These are phyloP conservation scores for Amblyteles armatorius DNA, from an alignment of 2,888 invertebrate species.

Conservation along the genomic window DNA sequence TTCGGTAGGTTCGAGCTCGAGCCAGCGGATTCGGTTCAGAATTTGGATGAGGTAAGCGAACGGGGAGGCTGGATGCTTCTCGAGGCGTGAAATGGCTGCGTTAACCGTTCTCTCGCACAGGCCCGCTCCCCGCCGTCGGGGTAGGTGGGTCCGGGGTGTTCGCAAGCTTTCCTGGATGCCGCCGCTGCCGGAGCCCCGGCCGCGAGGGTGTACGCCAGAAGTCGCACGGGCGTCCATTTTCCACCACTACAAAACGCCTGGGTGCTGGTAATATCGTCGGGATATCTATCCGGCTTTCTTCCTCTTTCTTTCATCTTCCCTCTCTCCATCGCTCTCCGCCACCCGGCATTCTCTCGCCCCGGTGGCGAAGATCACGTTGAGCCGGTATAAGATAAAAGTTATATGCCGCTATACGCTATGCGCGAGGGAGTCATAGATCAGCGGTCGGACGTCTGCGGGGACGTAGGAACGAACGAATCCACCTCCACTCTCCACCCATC, in stretches of 20 bases:
- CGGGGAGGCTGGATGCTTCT: conserved; percentile 79
- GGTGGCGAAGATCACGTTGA: conserved; percentile 75
- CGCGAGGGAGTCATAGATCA: conserved; percentile 84
- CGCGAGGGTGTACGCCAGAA: conserved; percentile 36
- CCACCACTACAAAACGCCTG: conserved; percentile 70
- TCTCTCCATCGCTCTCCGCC: conserved; percentile 40
- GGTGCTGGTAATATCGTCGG: conserved; percentile 68
- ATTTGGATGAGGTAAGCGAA: conserved; percentile 80
- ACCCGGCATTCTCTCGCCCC: conserved; percentile 67
- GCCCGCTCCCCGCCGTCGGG: conserved; percentile 25
- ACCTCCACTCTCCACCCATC: conserved; percentile 60
- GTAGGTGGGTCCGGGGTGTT: conserved; percentile 31
- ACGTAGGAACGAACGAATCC: conserved; percentile 77
- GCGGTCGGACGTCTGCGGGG: conserved; percentile 83
- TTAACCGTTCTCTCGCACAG: conserved; percentile 82
- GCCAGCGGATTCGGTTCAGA: conserved; percentile 79
- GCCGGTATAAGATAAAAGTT: conserved; percentile 81
- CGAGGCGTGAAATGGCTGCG: conserved; percentile 84
- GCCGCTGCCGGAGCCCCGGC: conserved; percentile 26
- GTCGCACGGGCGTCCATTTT: conserved; percentile 68
- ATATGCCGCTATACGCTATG: conserved; percentile 81
- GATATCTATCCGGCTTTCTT: conserved; percentile 62
- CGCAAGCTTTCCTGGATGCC: conserved; percentile 59
- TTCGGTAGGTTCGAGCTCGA: conserved; percentile 16
- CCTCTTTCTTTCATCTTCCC: conserved; percentile 52